These are phyloP conservation scores for Caenorhabditis drosophilae DNA, from an alignment of 2,888 invertebrate species.

Conservation along the genomic window DNA sequence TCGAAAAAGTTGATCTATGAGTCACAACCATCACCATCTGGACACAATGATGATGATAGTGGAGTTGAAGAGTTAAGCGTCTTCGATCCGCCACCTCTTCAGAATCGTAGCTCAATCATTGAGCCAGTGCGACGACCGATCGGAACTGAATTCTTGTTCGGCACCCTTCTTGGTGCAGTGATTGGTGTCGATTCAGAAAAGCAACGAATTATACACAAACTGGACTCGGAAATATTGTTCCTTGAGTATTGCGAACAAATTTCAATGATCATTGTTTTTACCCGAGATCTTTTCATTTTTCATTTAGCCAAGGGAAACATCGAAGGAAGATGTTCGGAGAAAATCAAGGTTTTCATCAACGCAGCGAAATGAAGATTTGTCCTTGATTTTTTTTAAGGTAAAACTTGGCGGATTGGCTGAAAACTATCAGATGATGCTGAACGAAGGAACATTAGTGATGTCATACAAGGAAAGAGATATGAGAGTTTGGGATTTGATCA, in stretches of 20 bases:
- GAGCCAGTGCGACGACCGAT: too few relatives aligned
- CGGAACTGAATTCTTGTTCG: slow-evolving; percentile 27
- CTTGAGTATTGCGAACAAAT: slow-evolving; percentile 20
- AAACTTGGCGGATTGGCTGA: slow-evolving; percentile 78
- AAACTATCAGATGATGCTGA: slow-evolving; percentile 41
- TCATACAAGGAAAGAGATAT: slow-evolving; percentile 34
- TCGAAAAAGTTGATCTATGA: not conserved
- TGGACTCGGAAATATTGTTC: slow-evolving; percentile 34
- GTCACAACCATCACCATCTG: too few relatives aligned
- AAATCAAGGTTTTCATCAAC: too few relatives aligned
- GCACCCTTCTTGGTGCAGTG: slow-evolving; percentile 10
- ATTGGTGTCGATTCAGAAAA: slow-evolving; percentile 18
- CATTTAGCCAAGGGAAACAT: slow-evolving; percentile 19
- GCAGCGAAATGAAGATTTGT: too few relatives aligned
- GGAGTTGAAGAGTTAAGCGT: too few relatives aligned
- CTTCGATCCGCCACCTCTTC: too few relatives aligned
- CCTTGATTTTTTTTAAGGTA: too few relatives aligned
- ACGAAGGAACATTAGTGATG: slow-evolving; percentile 33
- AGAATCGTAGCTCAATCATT: not conserved
- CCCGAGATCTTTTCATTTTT: slow-evolving; percentile 23
- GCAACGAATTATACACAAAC: slow-evolving; percentile 20
- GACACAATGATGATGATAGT: too few relatives aligned
- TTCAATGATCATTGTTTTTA: slow-evolving; percentile 19
- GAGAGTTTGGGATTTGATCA: slow-evolving; percentile 88
- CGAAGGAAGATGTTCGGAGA: slow-evolving; percentile 17